phyloP scores from a whole-genome alignment of 2,888 invertebrate genomes.

The Thecophora atra region DNA sequence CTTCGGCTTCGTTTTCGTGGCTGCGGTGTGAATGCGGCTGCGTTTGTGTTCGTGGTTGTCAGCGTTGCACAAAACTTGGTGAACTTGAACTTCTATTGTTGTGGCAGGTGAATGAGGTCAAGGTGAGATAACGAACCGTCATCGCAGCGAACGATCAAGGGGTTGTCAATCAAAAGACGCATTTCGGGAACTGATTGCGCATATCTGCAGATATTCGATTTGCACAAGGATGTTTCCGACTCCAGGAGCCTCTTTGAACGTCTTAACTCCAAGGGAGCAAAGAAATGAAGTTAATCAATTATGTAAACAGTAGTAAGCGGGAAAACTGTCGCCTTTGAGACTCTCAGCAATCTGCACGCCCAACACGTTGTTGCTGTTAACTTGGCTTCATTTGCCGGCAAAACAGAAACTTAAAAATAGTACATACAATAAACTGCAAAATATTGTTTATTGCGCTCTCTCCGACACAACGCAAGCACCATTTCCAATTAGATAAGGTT shows the following conservation, averaged over 20 bases:
- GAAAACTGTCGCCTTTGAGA: not conserved
- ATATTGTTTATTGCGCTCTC: constrained; percentile 34
- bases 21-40: not conserved
- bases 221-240: too few relatives aligned
- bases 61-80: constrained; percentile 23
- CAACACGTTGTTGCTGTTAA: constrained; percentile 31
- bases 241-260: too few relatives aligned
- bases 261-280: not conserved
- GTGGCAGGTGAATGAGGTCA: not conserved
- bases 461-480: constrained; percentile 5
- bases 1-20: not conserved
- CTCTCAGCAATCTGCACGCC: not conserved
- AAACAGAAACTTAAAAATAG: constrained; percentile 1
- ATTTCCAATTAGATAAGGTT: too few relatives aligned
- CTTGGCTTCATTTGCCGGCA: constrained; percentile 33
- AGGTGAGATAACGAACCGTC: not conserved
- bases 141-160: constrained; percentile 13
- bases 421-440: constrained; percentile 6
- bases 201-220: too few relatives aligned
- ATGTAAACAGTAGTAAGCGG: too few relatives aligned
- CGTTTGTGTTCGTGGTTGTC: constrained; percentile 1
- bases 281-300: too few relatives aligned
- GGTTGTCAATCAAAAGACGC: not conserved
- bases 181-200: too few relatives aligned
- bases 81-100: constrained; percentile 39